Percentiles rank a stretch among this genome's conserved stretches.
Evolutionary conservation across 2,888 invertebrate genomes (phyloP).

Genomic region (Galeruca laticollis): DNA sequence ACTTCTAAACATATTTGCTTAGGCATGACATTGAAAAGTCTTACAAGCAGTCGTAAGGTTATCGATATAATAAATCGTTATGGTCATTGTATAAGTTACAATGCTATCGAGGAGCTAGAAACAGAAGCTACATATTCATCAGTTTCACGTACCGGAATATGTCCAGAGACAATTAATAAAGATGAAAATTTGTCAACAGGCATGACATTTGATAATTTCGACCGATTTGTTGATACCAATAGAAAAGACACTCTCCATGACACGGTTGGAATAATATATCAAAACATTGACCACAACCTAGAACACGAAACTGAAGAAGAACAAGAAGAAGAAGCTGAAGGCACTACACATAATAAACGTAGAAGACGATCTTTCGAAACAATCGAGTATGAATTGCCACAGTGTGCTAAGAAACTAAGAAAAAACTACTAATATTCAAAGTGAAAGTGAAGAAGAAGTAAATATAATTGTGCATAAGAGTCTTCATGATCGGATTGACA

Average conservation of each 20-base stretch:
- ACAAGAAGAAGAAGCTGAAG: background rate
- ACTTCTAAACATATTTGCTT: too few species aligned
- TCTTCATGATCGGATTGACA: too few species aligned
- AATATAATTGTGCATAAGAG: too few species aligned
- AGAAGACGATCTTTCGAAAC: background rate
- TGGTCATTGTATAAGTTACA: too few species aligned
- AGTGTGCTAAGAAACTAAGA: background rate
- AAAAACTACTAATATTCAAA: too few species aligned
- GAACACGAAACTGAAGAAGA: background rate
- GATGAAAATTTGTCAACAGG: slow-evolving; percentile 7
- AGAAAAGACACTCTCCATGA: slow-evolving; percentile 53
- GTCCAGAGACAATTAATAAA: slow-evolving; percentile 33
- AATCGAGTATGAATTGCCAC: background rate
- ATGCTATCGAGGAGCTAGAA: too few species aligned
- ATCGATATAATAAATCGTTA: too few species aligned
- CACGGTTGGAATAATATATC: slow-evolving; percentile 42
- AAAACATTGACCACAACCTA: background rate
- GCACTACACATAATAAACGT: background rate
- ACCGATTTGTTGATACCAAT: slow-evolving; percentile 52
- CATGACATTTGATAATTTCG: slow-evolving; percentile 56
- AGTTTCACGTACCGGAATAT: slow-evolving; percentile 20
- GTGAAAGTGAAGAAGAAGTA: too few species aligned
- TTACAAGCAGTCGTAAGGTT: too few species aligned
- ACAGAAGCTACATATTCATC: too few species aligned
- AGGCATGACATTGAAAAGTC: too few species aligned